These are phyloP conservation scores for Phenganax subtilis DNA, from an alignment of 92 coral and sea anemone genomes.

Conservation along the genomic window DNA sequence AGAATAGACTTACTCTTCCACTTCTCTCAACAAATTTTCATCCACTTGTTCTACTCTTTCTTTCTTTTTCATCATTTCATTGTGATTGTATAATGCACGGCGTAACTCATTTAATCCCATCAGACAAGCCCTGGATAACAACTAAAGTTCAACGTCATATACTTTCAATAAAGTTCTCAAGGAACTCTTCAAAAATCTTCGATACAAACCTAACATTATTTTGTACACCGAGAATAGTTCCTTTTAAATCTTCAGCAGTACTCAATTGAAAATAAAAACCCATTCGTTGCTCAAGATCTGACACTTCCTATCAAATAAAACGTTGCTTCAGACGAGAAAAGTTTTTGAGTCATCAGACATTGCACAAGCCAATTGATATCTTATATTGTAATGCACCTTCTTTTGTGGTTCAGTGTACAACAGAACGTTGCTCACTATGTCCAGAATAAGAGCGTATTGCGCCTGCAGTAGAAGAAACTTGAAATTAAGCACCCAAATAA, in stretches of 20 bases:
- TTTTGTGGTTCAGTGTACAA: slow-evolving; percentile 97
- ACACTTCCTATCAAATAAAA: slow-evolving; percentile 64
- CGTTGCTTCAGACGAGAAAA: too few species aligned
- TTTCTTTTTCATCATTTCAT: slow-evolving; percentile 35
- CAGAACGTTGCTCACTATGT: slow-evolving; percentile 84
- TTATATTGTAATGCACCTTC: slow-evolving; percentile 59
- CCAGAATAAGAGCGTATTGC: slow-evolving; percentile 88
- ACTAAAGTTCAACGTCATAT: background rate
- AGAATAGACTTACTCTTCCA: slow-evolving; percentile 21
- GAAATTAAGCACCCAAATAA: background rate
- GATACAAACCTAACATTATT: slow-evolving; percentile 66
- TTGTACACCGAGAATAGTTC: slow-evolving; percentile 73
- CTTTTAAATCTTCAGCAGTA: slow-evolving; percentile 78
- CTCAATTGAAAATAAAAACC: slow-evolving; percentile 86
- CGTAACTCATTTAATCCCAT: slow-evolving; percentile 29
- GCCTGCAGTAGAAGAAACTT: slow-evolving; percentile 50
- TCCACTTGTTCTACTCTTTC: slow-evolving; percentile 12
- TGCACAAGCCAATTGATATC: background rate
- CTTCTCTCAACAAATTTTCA: slow-evolving; percentile 1
- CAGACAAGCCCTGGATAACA: slow-evolving; percentile 14
- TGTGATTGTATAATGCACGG: slow-evolving; percentile 28
- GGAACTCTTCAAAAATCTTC: background rate
- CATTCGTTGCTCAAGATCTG: slow-evolving; percentile 80
- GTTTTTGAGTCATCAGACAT: too few species aligned
- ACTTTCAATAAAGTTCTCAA: too few species aligned